Base-by-base conservation (phyloP, 2,113 vertebrate genomes). In the Alligator mississippiensis region DNA sequence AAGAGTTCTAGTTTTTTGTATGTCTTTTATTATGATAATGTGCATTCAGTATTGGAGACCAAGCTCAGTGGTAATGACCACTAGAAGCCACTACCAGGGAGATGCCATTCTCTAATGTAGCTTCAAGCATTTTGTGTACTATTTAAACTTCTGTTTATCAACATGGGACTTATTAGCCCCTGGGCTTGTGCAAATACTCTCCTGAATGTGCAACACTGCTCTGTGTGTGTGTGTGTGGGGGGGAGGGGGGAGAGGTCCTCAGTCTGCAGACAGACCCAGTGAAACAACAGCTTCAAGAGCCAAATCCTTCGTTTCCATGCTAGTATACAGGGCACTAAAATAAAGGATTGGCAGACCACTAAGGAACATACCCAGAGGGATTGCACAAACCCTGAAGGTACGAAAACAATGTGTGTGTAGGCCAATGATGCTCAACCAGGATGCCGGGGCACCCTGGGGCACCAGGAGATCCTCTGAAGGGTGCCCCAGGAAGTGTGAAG, bases 251-350 rank as follows among this genome's bases (percentile, higher is more conserved):
- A 2, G 7, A 8, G 7, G 47, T 89, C 54, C 54, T 72, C 18
- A 17, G 61, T 25, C 72, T 84, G 80, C 21, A 66, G 38, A 13
- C 38, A 82, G 75, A 17, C 85, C 59, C 72, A 2, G 3, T 2
- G 25, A 58, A 81, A 72, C 68, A 76, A 75, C 24, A 66, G 25
- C 0, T 0, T 34, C 54, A 16, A 63, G 28, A 14, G 30, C 62
- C 62, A 90, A 80, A 84, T 15, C 0, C 7, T 5, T 70, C 22
- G 30, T 30, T 0, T 1, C 15, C 0, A 1, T 19, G 27, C 28
- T 80, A 74, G 66, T 74, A 78, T 55, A 60, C 72, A 57, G 85
- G 86, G 28, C 1, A 0, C 11, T 21, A 6, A 5, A 17, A 15
- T 57, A 17, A 11, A 25, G 3, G 66, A 24, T 13, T 54, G 34